Conservation (phyloP, 2,113 vertebrate genomes). For the Lepus americanus region DNA sequence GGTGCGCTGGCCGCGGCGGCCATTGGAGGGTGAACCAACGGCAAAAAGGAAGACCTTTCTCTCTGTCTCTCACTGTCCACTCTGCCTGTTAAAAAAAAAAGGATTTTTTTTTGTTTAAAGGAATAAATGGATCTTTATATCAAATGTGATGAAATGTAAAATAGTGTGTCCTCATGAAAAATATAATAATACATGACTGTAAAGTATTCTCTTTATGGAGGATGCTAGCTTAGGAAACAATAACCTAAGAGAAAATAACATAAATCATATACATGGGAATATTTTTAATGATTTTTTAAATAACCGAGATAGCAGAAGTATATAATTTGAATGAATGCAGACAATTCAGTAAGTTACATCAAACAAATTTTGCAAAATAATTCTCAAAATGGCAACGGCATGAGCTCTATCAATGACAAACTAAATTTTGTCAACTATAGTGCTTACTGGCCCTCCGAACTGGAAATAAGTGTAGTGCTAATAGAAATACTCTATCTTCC, state of each 20-base stretch:
- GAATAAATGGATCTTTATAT: background rate
- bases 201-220: background rate
- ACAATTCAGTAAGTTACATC: background rate
- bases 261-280: background rate
- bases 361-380: slow-evolving; percentile 7
- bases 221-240: slow-evolving; percentile 30
- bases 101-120: background rate
- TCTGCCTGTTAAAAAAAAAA: background rate
- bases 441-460: background rate
- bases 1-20: no score
- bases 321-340: background rate
- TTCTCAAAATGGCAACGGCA: background rate
- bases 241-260: slow-evolving; percentile 13
- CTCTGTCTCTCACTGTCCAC: no score
- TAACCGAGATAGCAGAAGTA: background rate
- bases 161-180: background rate
- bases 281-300: background rate
- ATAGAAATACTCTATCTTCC: slow-evolving; percentile 65
- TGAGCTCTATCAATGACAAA: background rate
- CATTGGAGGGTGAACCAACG: no score
- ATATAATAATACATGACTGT: background rate
- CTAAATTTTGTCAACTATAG: slow-evolving; percentile 17
- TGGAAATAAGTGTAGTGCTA: background rate
- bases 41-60: no score
- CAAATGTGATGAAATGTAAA: background rate